Evolutionary conservation across 1,140 invertebrate genomes (phyloP), one percentile per base, ranked within the genome.

Genomic region (Trichonephila clavipes): DNA sequence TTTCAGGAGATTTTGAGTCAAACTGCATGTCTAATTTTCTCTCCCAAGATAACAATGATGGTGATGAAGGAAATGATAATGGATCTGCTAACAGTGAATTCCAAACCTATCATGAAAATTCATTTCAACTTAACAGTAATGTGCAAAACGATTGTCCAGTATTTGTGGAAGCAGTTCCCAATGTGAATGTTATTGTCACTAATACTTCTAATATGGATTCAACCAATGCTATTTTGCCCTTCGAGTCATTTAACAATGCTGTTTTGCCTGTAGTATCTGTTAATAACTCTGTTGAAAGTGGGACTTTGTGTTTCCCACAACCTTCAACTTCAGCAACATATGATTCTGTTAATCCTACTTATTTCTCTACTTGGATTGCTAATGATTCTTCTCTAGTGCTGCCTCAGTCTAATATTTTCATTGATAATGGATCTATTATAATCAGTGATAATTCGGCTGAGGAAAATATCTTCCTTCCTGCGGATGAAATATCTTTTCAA

Each of bases 291-390:
- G 14, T 40, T 77, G 5, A 18, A 59, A 58, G n/a, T 61, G 34
- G 34, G n/a, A 28, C 44, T 85, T 18, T 24, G 8, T 85, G 51
- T 24, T 61, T 21, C 12, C 44, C 40, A 77, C 88, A 24, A 77
- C 40, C 62, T 24, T 85, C 83, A 77, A 69, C 66, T 44, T 8
- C 21, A 12, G 3, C 44, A 59, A n/a, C 51, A 59, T 85, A 24
- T 61, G 58, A 85, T 61, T 16, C 44, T 14, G n/a, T 85, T 59
- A 24, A 58, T 28, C 51, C 24, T 6, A 59, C 19, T 88, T 88
- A 69, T 88, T 59, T 88, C 12, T 19, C 87, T 8, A 44, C 87
- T 66, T 61, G 69, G n/a, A 88, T 88, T 64, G 34, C 77, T 28
- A 44, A 64, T 24, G 64, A 58, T 7, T 44, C 86, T 7, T 44